Evolutionary conservation across 2,797 vertebrate species (phyloP).

Genomic region (Brotula barbata): DNA sequence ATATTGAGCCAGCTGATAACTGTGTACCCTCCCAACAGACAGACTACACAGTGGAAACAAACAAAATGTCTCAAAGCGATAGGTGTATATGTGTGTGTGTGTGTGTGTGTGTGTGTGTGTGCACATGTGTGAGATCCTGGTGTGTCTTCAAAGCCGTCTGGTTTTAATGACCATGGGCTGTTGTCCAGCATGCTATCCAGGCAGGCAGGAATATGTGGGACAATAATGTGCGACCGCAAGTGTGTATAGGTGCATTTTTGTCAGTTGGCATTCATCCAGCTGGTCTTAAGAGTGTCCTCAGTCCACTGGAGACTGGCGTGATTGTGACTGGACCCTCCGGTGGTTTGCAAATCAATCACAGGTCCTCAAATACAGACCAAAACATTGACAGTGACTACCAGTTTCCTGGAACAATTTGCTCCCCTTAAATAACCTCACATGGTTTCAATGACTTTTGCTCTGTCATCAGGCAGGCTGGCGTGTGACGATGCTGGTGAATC

Average conservation of each 20-base stretch:
- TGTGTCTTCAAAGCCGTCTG: slow-evolving; percentile 71
- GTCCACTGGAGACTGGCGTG: slow-evolving; percentile 40
- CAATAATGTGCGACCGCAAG: slow-evolving; percentile 20
- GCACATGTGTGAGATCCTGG: slow-evolving; percentile 23
- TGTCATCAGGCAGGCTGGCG: slow-evolving; percentile 66
- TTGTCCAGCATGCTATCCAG: slow-evolving; percentile 74
- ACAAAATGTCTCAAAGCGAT: slow-evolving; percentile 53
- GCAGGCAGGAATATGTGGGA: slow-evolving; percentile 69
- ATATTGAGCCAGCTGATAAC: slow-evolving; percentile 57
- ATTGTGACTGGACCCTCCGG: slow-evolving; percentile 60
- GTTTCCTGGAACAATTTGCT: slow-evolving; percentile 70
- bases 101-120: not conserved
- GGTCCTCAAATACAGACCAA: slow-evolving; percentile 58
- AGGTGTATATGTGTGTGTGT: slow-evolving; percentile 29
- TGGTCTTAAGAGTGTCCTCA: slow-evolving; percentile 30
- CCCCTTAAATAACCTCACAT: slow-evolving; percentile 67
- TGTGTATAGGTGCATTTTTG: slow-evolving; percentile 35
- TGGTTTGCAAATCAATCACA: slow-evolving; percentile 71
- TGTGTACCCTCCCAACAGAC: slow-evolving; percentile 57
- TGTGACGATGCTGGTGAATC: slow-evolving; percentile 61
- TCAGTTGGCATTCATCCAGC: slow-evolving; percentile 38
- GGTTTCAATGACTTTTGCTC: slow-evolving; percentile 71
- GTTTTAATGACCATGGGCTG: slow-evolving; percentile 72
- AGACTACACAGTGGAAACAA: slow-evolving; percentile 75
- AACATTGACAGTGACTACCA: slow-evolving; percentile 67